Base-by-base conservation (phyloP, 2,113 vertebrate genomes). In the Platycercus adscitus region DNA sequence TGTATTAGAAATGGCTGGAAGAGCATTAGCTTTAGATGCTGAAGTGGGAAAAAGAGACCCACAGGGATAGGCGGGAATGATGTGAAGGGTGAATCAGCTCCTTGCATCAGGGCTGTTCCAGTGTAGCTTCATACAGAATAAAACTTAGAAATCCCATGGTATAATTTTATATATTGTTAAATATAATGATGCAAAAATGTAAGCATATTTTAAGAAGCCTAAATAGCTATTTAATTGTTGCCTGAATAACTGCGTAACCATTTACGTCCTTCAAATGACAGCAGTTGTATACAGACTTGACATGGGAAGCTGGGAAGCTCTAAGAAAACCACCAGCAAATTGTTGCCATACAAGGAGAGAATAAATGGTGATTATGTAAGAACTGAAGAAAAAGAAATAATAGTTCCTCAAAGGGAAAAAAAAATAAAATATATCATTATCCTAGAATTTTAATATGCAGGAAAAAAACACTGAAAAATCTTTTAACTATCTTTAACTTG, bases 181-280 rank as follows among this genome's bases (percentile, higher is more conserved):
- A 31, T 82, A 49, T 53, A 86, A 91, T 35, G 60, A 72, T 46
- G 37, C 26, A 81, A 41, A 80, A 76, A 8, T 9, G 15, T 37
- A 69, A 81, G 31, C 75, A 81, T 46, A 61, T 61, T 92, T 91
- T 91, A 55, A 65, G 79, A 46, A 82, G n/a, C 58, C 61, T 63
- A 80, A 91, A 84, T 61, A 88, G 70, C 41, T 76, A 46, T 89
- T 85, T 89, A 77, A 91, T 53, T 87, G 94, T 37, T 63, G 58
- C 49, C 79, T 83, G 60, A 95, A 41, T 21, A 81, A 85, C 61
- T n/a, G 28, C 28, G 5, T 55, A 8, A 1, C 85, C 52, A 50
- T 75, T 96, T 72, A 55, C 23, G 1, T 92, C 81, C 75, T 91
- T 86, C 41, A 41, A 46, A 58, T 70, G 64, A 66, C 33, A 76